These are phyloP conservation scores for Meloe dianella DNA, from an alignment of 2,888 invertebrate species.

Conservation along the genomic window DNA sequence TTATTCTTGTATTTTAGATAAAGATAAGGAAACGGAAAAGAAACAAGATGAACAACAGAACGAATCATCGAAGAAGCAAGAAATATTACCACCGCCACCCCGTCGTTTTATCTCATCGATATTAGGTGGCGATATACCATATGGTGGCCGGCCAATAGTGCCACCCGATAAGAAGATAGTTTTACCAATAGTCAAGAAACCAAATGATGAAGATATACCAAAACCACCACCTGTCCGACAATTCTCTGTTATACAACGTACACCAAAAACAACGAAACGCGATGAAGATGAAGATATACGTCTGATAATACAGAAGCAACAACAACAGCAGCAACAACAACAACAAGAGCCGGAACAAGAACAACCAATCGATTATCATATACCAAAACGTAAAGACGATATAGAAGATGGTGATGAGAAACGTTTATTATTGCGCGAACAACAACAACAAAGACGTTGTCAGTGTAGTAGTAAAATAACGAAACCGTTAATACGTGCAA, in stretches of 20 bases:
- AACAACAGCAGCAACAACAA: conserved; percentile 27
- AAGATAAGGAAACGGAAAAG: conserved; percentile 56
- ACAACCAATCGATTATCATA: conserved; percentile 87
- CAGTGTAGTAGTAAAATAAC: conserved; percentile 72
- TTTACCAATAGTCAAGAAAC: conserved; percentile 65
- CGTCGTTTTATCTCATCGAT: conserved; percentile 80
- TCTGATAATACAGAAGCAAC: conserved; percentile 34
- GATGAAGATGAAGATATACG: conserved; percentile 53
- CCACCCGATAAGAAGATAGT: conserved; percentile 66
- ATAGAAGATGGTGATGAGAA: conserved; percentile 72
- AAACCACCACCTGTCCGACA: conserved; percentile 56
- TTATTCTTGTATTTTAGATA: conserved; percentile 41
- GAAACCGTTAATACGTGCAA: conserved; percentile 62
- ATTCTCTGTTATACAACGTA: conserved; percentile 52
- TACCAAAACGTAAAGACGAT: conserved; percentile 79
- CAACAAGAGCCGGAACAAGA: conserved; percentile 61
- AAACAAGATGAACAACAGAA: conserved; percentile 19
- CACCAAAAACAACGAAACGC: conserved; percentile 65
- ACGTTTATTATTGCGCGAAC: conserved; percentile 71
- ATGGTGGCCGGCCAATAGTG: conserved; percentile 72
- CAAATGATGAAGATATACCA: conserved; percentile 63
- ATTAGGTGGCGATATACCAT: conserved; percentile 80
- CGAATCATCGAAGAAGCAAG: conserved; percentile 46
- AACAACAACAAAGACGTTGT: conserved; percentile 67
- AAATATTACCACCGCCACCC: conserved; percentile 57